Evolutionary conservation across 1,140 invertebrate species (phyloP).

Genomic region (Diplogasteroides magnus): DNA sequence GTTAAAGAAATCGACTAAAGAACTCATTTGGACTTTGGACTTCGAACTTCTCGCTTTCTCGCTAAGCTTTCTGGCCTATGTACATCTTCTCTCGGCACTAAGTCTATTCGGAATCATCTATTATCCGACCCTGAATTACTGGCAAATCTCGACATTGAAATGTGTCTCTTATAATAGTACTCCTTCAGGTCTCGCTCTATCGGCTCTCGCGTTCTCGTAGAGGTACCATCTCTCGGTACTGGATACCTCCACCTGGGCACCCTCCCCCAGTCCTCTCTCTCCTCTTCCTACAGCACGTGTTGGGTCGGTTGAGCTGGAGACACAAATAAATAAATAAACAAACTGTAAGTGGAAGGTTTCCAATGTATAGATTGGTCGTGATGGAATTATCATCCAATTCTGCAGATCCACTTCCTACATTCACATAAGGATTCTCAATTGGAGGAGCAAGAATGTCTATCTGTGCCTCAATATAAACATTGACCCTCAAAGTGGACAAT

Average conservation of each 20-base stretch:
- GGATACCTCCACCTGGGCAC: no score
- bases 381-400: constrained; percentile 90
- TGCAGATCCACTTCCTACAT: constrained; percentile 56
- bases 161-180: no score
- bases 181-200: no score
- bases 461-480: not conserved
- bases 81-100: no score
- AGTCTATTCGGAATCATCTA: no score
- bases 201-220: no score
- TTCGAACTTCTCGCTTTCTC: no score
- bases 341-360: constrained; percentile 92
- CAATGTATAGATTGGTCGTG: constrained; percentile 94
- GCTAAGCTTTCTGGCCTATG: no score
- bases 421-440: constrained; percentile 50
- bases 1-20: constrained; percentile 34
- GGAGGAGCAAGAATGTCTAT: constrained; percentile 22
- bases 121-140: no score
- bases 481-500: not conserved
- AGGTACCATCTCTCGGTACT: constrained; percentile 22
- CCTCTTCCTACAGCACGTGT: constrained; percentile 3
- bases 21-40: not conserved
- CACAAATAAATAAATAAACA: constrained; percentile 47
- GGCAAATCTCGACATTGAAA: no score
- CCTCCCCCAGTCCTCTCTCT: no score
- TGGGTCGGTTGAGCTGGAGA: constrained; percentile 9